Base-by-base conservation (phyloP, 2,113 vertebrate genomes). In the Herpetotheres cachinnans region DNA sequence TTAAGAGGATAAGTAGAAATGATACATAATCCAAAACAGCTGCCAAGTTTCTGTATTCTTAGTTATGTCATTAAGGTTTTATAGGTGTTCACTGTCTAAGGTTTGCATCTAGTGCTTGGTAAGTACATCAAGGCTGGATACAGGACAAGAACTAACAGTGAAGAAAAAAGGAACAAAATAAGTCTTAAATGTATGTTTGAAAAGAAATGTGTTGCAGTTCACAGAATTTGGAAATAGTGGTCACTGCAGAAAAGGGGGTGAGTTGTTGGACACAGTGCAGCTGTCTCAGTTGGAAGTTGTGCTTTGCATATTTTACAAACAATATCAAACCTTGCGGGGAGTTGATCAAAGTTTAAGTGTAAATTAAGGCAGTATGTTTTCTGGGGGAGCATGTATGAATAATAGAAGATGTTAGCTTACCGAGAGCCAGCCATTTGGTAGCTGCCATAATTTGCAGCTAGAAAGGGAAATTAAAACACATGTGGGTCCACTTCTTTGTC, bases 381-480 rank as follows among this genome's bases (percentile, higher is more conserved):
- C 69, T 73, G 50, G 47, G 49, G 67, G 20, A 94, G n/a, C 11
- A 13, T 10, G 18, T 54, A n/a, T 54, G 49, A 76, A 44, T 58
- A 62, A 50, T 10, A 78, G n/a, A 79, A 46, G 17, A 65, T 38
- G 32, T 38, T 34, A 88, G 15, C n/a, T 58, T 32, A 14, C 4
- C 6, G 67, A 34, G 61, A 74, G 34, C 42, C 52, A 81, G 76
- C n/a, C 38, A 9, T 22, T 56, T 83, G 50, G 65, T 47, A 89
- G 46, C 66, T 86, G 44, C 40, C 6, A 11, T 69, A 38, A 86
- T 66, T 58, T 90, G 32, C 56, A 74, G 44, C 55, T 59, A 44
- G 76, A 86, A 86, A 30, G 18, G 80, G 30, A 89, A 85, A 82
- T 90, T 61, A 89, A 83, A 91, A 69, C 38, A 82, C 15, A 9